Evolutionary conservation across 2,888 invertebrate species (phyloP).

Genomic region (Ormyrus pomaceus): DNA sequence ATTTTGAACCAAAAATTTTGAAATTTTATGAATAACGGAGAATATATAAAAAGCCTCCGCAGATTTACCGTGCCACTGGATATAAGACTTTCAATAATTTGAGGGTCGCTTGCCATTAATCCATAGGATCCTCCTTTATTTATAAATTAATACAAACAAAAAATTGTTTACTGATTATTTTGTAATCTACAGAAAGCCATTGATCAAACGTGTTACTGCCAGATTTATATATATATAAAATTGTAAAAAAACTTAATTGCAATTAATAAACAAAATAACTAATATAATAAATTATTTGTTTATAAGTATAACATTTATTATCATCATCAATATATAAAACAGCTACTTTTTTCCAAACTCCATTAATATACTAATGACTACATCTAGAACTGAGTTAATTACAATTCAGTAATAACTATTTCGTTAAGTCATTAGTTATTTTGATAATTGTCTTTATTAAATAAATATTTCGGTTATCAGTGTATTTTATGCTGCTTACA

Average conservation of each 20-base stretch:
- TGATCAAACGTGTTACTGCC: constrained; percentile 9
- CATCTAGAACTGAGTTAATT: constrained; percentile 43
- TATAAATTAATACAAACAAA: constrained; percentile 3
- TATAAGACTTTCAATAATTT: no score
- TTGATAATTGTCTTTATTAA: constrained; percentile 39
- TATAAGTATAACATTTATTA: constrained; percentile 53
- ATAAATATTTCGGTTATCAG: constrained; percentile 48
- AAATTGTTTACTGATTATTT: background rate
- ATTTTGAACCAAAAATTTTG: no score
- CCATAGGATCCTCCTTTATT: background rate
- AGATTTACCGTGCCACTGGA: no score
- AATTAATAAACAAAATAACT: constrained; percentile 40
- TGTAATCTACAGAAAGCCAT: no score
- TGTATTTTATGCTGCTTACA: constrained; percentile 28
- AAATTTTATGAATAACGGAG: no score
- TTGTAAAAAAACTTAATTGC: constrained; percentile 43
- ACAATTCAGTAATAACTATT: constrained; percentile 42
- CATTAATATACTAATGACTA: constrained; percentile 51
- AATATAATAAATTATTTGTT: constrained; percentile 48
- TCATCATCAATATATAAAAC: constrained; percentile 55
- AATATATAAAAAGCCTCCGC: no score
- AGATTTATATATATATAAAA: constrained; percentile 41
- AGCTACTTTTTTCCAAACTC: constrained; percentile 49
- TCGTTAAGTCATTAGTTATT: constrained; percentile 50
- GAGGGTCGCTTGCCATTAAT: no score